Evolutionary conservation across 2,797 vertebrate genomes (phyloP).

Genomic region (Danio choprae): DNA sequence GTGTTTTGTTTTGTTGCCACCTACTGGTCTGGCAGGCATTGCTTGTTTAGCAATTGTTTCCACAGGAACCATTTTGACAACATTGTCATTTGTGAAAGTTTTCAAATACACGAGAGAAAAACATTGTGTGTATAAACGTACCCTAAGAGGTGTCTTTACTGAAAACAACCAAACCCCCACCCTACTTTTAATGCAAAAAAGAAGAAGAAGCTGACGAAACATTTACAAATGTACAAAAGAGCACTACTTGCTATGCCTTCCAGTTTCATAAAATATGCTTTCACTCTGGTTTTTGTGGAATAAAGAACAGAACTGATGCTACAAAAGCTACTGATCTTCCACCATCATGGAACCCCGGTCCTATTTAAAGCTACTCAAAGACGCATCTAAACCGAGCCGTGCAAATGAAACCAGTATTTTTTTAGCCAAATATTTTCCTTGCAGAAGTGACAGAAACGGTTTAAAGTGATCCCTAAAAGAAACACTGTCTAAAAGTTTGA

Average conservation of each 20-base stretch:
- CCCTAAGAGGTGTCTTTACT: not conserved
- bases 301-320: constrained; percentile 31
- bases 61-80: too few species aligned
- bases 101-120: too few species aligned
- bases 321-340: constrained; percentile 27
- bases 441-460: not conserved
- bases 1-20: too few species aligned
- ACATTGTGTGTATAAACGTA: not conserved
- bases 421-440: not conserved
- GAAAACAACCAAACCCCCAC: not conserved
- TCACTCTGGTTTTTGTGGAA: not conserved
- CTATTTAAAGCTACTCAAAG: not conserved
- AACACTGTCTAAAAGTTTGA: constrained; percentile 29
- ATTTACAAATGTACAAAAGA: constrained; percentile 53
- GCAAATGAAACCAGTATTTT: not conserved
- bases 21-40: not conserved
- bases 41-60: too few species aligned
- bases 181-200: constrained; percentile 1
- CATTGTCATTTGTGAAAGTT: too few species aligned
- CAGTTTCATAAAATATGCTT: constrained; percentile 16
- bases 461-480: constrained; percentile 27
- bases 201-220: constrained; percentile 36
- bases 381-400: not conserved
- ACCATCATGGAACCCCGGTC: not conserved
- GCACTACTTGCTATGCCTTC: not conserved